These are phyloP conservation scores for Ecliptopera silaceata DNA, from an alignment of 2,888 invertebrate genomes.

Conservation along the genomic window DNA sequence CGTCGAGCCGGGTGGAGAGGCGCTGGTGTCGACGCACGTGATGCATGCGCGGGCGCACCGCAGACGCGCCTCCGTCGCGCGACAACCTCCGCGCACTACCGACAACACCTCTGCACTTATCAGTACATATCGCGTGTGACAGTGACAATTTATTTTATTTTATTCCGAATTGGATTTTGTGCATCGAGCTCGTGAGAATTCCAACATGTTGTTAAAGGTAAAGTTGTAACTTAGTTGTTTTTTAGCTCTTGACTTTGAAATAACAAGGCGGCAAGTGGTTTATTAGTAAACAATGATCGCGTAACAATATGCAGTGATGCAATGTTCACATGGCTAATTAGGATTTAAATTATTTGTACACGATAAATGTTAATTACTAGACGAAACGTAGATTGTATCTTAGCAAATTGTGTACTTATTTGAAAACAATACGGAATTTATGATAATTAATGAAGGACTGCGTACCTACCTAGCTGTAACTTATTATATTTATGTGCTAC, in stretches of 20 bases:
- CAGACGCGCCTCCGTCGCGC: constrained; percentile 73
- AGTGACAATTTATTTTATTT: constrained; percentile 49
- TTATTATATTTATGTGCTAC: too few relatives aligned
- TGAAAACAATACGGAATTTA: constrained; percentile 13
- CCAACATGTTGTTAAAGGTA: constrained; percentile 61
- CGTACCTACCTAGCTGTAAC: too few relatives aligned
- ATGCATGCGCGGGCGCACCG: constrained; percentile 70
- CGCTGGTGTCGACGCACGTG: constrained; percentile 73
- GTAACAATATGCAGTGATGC: constrained; percentile 46
- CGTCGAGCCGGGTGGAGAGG: constrained; percentile 57
- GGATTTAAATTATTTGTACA: constrained; percentile 43
- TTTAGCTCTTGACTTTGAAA: constrained; percentile 39
- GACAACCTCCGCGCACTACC: constrained; percentile 74
- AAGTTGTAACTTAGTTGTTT: constrained; percentile 50
- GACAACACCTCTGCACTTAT: constrained; percentile 54
- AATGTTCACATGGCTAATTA: constrained; percentile 47
- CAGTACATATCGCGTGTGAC: constrained; percentile 70
- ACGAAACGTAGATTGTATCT: not conserved
- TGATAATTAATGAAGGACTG: not conserved
- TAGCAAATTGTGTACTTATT: not conserved
- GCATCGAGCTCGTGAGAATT: constrained; percentile 37
- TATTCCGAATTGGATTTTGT: constrained; percentile 41
- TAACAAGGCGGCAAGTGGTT: constrained; percentile 45
- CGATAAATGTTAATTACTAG: constrained; percentile 24
- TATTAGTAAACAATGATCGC: constrained; percentile 54